These are phyloP conservation scores for Cataglyphis livida DNA, from an alignment of 2,888 invertebrate species.

Conservation along the genomic window DNA sequence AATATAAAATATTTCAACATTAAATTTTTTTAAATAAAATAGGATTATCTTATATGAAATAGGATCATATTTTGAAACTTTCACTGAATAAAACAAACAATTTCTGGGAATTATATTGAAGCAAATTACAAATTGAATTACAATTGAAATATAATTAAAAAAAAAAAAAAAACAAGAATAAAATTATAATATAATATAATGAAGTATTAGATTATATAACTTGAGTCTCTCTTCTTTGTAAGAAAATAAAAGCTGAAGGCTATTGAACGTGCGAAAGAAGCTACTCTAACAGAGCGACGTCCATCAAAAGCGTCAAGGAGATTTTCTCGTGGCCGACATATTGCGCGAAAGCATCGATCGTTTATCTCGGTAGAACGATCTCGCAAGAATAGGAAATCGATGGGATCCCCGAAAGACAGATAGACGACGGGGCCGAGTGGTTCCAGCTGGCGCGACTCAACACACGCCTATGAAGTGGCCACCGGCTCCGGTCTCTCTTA, in stretches of 20 bases:
- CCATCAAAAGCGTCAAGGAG: slow-evolving; percentile 44
- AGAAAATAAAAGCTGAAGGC: slow-evolving; percentile 1
- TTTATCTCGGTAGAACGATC: slow-evolving; percentile 63
- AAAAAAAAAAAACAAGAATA: neutral
- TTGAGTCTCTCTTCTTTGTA: neutral
- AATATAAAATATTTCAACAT: neutral
- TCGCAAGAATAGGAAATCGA: slow-evolving; percentile 41
- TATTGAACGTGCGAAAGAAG: neutral
- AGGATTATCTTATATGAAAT: neutral
- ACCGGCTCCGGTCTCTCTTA: slow-evolving; percentile 33
- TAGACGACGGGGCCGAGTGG: slow-evolving; percentile 21
- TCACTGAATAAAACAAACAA: neutral
- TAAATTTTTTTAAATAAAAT: neutral
- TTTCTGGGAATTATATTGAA: neutral
- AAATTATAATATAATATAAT: neutral
- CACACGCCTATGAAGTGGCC: slow-evolving; percentile 70
- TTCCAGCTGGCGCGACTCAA: slow-evolving; percentile 69
- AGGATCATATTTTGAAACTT: neutral
- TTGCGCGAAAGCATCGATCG: slow-evolving; percentile 53
- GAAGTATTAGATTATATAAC: neutral
- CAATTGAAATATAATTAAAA: neutral
- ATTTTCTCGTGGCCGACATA: slow-evolving; percentile 39
- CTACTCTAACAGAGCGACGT: neutral
- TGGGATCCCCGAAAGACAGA: slow-evolving; percentile 37
- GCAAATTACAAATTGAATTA: neutral